These are phyloP conservation scores for Phytoseiulus persimilis DNA, from an alignment of 2,888 invertebrate genomes.

Conservation along the genomic window DNA sequence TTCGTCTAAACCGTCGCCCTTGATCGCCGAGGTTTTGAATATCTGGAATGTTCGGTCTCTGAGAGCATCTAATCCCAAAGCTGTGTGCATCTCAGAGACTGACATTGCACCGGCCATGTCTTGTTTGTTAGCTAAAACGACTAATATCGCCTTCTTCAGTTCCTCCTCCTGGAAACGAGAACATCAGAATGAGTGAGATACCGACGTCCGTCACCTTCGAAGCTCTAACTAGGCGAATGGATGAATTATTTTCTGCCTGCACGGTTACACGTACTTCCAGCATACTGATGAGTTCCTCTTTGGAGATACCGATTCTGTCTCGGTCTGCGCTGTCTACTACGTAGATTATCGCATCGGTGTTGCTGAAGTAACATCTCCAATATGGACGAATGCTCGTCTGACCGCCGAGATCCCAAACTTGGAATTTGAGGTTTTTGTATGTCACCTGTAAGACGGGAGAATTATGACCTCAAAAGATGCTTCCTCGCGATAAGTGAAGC, in stretches of 20 bases:
- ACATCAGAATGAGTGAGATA: background rate
- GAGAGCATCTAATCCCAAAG: constrained; percentile 82
- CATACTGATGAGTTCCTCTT: constrained; percentile 95
- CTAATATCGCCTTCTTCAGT: constrained; percentile 83
- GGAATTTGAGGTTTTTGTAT: constrained; percentile 97
- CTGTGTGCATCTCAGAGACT: constrained; percentile 89
- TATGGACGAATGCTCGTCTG: constrained; percentile 94
- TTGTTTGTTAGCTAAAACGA: constrained; percentile 97
- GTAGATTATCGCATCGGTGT: constrained; percentile 99
- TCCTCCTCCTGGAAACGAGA: constrained; percentile 74
- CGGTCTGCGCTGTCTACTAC: constrained; percentile 98
- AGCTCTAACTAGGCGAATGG: no score
- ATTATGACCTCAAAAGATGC: background rate
- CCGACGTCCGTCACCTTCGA: no score
- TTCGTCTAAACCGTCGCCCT: constrained; percentile 94
- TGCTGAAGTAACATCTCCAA: constrained; percentile 99
- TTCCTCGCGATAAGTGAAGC: no score
- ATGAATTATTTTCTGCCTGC: no score
- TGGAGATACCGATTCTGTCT: constrained; percentile 96
- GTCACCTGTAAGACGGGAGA: constrained; percentile 55
- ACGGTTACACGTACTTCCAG: constrained; percentile 63
- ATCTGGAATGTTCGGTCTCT: constrained; percentile 98
- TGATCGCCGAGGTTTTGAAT: constrained; percentile 95
- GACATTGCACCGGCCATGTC: constrained; percentile 96
- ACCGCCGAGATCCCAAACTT: constrained; percentile 96